Evolutionary conservation across 2,888 invertebrate species (phyloP).

Genomic region (Tholera decimalis): DNA sequence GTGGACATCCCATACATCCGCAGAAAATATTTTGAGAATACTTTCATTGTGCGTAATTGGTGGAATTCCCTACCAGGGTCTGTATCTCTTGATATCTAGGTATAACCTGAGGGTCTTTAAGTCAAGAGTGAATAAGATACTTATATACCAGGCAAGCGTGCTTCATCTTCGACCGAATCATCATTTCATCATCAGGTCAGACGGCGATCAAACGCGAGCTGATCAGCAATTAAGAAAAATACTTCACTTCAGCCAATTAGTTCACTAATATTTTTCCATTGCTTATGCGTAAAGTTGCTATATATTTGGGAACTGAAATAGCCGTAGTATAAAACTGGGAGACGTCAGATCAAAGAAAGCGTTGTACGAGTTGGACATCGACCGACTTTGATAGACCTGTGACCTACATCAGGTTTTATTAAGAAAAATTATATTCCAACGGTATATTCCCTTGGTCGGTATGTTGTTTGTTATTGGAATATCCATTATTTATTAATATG

Average conservation of each 20-base stretch:
- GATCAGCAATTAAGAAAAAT: too few relatives aligned
- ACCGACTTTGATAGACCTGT: conserved; percentile 66
- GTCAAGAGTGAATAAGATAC: too few relatives aligned
- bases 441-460: conserved; percentile 25
- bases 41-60: too few relatives aligned
- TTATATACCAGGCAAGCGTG: too few relatives aligned
- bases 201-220: too few relatives aligned
- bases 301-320: conserved; percentile 52
- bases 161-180: too few relatives aligned
- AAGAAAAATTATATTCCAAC: conserved; percentile 53
- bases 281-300: conserved; percentile 49
- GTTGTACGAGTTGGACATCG: conserved; percentile 64
- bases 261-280: conserved; percentile 2
- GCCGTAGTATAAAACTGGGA: conserved; percentile 53
- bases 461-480: conserved; percentile 26
- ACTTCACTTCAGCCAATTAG: conserved; percentile 1
- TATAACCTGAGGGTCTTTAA: too few relatives aligned
- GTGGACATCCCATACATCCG: too few relatives aligned
- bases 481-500: conserved; percentile 25
- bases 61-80: too few relatives aligned
- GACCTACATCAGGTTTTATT: conserved; percentile 65
- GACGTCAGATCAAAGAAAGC: conserved; percentile 71
- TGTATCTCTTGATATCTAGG: too few relatives aligned
- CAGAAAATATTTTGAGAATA: too few relatives aligned
- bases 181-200: too few relatives aligned